A percentile compares a stretch with the other conserved stretches of the same genome.
Conservation (phyloP, 2,888 invertebrate genomes). For the Erebia palarica region DNA sequence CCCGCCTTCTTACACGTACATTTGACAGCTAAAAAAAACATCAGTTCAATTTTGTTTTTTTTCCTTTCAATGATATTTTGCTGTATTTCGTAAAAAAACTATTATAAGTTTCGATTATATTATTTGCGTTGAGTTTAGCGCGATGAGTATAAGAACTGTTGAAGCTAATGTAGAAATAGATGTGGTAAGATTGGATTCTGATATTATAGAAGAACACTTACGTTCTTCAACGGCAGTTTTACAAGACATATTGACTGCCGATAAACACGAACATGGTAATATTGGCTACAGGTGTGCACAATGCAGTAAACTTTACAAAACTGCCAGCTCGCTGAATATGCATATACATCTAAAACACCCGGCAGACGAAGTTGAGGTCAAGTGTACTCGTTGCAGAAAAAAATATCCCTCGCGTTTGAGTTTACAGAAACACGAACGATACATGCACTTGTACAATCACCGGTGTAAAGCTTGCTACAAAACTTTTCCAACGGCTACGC, state of each 20-base stretch:
- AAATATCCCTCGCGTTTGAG: constrained; percentile 62
- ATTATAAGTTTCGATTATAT: background rate
- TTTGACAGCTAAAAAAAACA: constrained; percentile 15
- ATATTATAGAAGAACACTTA: constrained; percentile 56
- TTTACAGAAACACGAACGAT: constrained; percentile 61
- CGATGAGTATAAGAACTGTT: constrained; percentile 32
- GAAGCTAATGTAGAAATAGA: constrained; percentile 49
- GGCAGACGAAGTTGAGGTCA: constrained; percentile 46
- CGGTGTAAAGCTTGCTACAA: constrained; percentile 61
- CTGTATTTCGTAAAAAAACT: constrained; percentile 4
- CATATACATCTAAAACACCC: constrained; percentile 64
- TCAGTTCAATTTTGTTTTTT: constrained; percentile 32
- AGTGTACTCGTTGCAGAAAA: constrained; percentile 59
- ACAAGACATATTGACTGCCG: constrained; percentile 52
- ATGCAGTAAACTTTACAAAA: constrained; percentile 67
- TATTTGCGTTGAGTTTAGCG: background rate
- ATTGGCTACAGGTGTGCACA: constrained; percentile 66
- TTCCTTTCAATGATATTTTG: constrained; percentile 29
- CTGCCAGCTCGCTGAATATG: constrained; percentile 53
- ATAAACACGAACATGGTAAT: constrained; percentile 37
- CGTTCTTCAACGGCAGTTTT: constrained; percentile 56
- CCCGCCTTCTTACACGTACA: background rate
- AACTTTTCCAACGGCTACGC: constrained; percentile 50
- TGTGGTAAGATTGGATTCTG: constrained; percentile 51
- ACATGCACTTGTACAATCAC: constrained; percentile 59